Evolutionary conservation across 2,888 invertebrate genomes (phyloP).

Genomic region (Peribatodes rhomboidaria): DNA sequence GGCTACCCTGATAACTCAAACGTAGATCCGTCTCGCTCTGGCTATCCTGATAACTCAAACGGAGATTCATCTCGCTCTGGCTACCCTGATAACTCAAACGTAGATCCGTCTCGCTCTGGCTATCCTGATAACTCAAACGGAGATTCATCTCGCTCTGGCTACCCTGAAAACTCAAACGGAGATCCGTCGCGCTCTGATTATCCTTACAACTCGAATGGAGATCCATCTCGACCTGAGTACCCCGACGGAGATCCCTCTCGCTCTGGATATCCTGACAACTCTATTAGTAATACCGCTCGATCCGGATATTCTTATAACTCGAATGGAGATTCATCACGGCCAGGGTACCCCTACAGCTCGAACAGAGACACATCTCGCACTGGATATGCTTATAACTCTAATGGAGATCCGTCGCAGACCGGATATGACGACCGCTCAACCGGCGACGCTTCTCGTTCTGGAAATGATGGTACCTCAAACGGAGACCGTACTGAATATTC

Average conservation of each 20-base stretch:
- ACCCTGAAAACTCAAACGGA: not conserved
- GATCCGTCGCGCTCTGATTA: slow-evolving; percentile 6
- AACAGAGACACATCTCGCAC: too few relatives aligned
- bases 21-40: not conserved
- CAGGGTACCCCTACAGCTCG: too few relatives aligned
- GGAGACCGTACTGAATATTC: slow-evolving; percentile 8
- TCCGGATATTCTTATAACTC: too few relatives aligned
- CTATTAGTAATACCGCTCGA: too few relatives aligned
- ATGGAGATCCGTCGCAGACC: not conserved
- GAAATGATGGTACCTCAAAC: not conserved
- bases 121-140: slow-evolving; percentile 3
- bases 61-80: not conserved
- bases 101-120: not conserved
- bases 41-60: not conserved
- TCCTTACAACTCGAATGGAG: not conserved
- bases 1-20: not conserved
- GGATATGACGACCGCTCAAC: not conserved
- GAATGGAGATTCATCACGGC: slow-evolving; percentile 8
- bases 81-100: not conserved
- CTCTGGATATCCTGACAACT: not conserved
- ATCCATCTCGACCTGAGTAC: not conserved
- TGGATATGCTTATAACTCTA: not conserved
- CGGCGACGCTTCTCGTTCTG: not conserved
- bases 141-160: not conserved
- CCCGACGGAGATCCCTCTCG: not conserved